A percentile compares a stretch with the other conserved stretches of the same genome.
Conservation (phyloP, 1,140 invertebrate genomes). For the Drosophila takahashii region DNA sequence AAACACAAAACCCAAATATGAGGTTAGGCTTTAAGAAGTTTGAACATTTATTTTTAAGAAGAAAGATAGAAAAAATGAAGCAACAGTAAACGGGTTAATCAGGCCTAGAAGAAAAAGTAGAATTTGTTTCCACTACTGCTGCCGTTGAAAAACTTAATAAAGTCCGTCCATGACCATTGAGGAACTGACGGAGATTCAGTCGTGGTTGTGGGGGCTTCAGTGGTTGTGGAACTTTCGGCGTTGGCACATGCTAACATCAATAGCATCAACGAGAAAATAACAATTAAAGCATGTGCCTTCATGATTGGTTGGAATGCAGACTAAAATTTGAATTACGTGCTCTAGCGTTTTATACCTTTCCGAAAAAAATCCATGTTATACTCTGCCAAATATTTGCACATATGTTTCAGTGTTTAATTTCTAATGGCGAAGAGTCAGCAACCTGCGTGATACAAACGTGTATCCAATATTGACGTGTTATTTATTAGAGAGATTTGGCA, state of each 20-base stretch:
- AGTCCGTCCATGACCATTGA: conserved; percentile 18
- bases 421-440: conserved; percentile 8
- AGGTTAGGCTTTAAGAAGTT: too few species aligned
- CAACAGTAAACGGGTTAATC: too few species aligned
- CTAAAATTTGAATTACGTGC: conserved; percentile 4
- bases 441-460: not conserved
- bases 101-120: conserved; percentile 46
- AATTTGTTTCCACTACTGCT: conserved; percentile 35
- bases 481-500: not conserved
- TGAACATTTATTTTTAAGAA: not conserved
- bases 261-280: not conserved
- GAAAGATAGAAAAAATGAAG: too few species aligned
- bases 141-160: conserved; percentile 10
- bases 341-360: conserved; percentile 22
- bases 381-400: conserved; percentile 28
- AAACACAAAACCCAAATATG: too few species aligned
- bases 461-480: too few species aligned
- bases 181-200: conserved; percentile 4
- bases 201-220: not conserved
- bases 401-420: conserved; percentile 22
- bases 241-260: not conserved
- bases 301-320: conserved; percentile 9
- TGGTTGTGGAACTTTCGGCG: not conserved
- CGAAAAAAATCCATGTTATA: conserved; percentile 1
- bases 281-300: conserved; percentile 16